Percentiles rank a stretch among this genome's conserved stretches.
Evolutionary conservation across 2,888 invertebrate species (phyloP).

Genomic region (Pyrrhia umbra): DNA sequence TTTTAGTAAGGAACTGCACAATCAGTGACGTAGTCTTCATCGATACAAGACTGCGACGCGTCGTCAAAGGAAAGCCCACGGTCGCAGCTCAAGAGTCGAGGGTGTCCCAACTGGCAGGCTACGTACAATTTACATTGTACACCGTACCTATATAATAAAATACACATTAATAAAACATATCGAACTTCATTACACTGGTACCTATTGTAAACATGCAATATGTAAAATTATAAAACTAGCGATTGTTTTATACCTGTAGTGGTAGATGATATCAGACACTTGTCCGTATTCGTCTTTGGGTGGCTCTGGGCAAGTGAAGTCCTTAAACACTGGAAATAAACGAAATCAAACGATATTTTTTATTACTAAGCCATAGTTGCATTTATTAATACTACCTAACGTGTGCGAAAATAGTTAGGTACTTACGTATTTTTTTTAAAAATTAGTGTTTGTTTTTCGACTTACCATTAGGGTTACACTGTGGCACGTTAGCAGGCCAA

Average conservation of each 20-base stretch:
- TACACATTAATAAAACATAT: too few relatives aligned
- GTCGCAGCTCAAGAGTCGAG: slow-evolving; percentile 78
- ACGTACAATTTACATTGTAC: slow-evolving; percentile 74
- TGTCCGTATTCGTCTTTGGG: slow-evolving; percentile 61
- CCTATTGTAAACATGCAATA: neutral
- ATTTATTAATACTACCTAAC: too few relatives aligned
- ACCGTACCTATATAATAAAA: slow-evolving; percentile 65
- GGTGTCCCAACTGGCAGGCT: slow-evolving; percentile 76
- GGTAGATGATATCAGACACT: slow-evolving; percentile 62
- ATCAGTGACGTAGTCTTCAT: slow-evolving; percentile 50
- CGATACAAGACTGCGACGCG: slow-evolving; percentile 69
- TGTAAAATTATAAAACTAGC: neutral
- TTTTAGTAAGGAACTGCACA: slow-evolving; percentile 30
- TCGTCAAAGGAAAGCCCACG: slow-evolving; percentile 74
- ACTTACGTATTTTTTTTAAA: too few relatives aligned
- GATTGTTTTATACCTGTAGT: slow-evolving; percentile 69
- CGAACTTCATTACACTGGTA: neutral
- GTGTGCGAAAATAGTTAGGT: too few relatives aligned
- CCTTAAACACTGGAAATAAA: slow-evolving; percentile 68
- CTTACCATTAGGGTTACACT: slow-evolving; percentile 75
- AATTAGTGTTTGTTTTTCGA: slow-evolving; percentile 1
- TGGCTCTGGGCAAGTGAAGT: slow-evolving; percentile 72
- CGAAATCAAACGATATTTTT: neutral
- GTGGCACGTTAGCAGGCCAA: slow-evolving; percentile 79
- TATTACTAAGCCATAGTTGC: too few relatives aligned